A percentile compares a stretch with the other conserved stretches of the same genome.
Evolutionary conservation across 2,888 invertebrate genomes (phyloP).

Genomic region (Apeira syringaria): DNA sequence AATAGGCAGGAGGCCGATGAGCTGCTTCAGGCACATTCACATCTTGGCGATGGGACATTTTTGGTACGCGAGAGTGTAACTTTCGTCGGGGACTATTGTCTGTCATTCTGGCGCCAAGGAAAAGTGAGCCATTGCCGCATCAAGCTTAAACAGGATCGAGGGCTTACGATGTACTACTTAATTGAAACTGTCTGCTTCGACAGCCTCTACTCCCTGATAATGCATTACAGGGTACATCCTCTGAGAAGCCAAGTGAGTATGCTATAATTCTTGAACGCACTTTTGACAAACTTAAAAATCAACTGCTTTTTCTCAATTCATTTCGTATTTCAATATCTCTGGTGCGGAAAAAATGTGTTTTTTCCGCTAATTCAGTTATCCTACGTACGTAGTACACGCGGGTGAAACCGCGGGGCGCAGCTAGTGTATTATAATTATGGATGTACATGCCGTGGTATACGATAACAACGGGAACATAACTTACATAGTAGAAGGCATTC

Average conservation of each 20-base stretch:
- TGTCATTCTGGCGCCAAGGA: constrained; percentile 96
- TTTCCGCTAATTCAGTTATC: too few relatives aligned
- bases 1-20: constrained; percentile 92
- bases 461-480: too few relatives aligned
- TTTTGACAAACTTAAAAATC: too few relatives aligned
- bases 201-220: constrained; percentile 95
- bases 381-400: too few relatives aligned
- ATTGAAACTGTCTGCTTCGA: constrained; percentile 95
- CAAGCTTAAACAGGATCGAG: constrained; percentile 93
- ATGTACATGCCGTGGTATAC: too few relatives aligned
- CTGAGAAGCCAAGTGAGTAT: constrained; percentile 89
- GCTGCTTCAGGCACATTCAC: constrained; percentile 89
- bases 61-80: constrained; percentile 97
- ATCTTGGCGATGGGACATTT: constrained; percentile 96
- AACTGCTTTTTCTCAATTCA: too few relatives aligned
- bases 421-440: too few relatives aligned
- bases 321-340: too few relatives aligned
- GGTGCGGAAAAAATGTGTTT: too few relatives aligned
- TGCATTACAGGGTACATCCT: constrained; percentile 94
- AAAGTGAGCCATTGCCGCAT: constrained; percentile 97
- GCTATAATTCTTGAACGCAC: neutral
- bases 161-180: constrained; percentile 94
- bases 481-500: too few relatives aligned
- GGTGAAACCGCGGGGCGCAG: too few relatives aligned
- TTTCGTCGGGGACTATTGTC: constrained; percentile 97